Evolutionary conservation across 2,888 invertebrate species (phyloP).

Genomic region (Diaperis boleti): DNA sequence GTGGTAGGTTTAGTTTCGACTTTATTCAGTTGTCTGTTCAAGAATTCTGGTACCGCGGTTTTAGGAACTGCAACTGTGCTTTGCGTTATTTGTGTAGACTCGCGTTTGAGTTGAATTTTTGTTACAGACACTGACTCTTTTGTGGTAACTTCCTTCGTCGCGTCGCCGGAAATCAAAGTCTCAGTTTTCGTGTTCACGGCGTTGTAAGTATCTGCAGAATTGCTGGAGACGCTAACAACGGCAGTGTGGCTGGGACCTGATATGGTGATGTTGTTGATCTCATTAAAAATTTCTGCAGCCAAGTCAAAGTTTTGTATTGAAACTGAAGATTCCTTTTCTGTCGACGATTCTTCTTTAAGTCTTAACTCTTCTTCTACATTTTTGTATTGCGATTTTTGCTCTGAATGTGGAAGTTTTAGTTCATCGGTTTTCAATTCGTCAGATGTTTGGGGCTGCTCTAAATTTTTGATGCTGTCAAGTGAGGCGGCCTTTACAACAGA

Average conservation of each 20-base stretch:
- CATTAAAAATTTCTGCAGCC: slow-evolving; percentile 4
- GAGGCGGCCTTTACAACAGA: slow-evolving; percentile 64
- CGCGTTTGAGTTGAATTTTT: slow-evolving; percentile 72
- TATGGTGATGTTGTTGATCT: slow-evolving; percentile 53
- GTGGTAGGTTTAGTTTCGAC: slow-evolving; percentile 74
- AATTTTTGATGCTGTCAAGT: slow-evolving; percentile 72
- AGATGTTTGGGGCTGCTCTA: slow-evolving; percentile 64
- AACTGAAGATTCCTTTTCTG: slow-evolving; percentile 20
- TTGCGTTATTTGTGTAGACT: slow-evolving; percentile 65
- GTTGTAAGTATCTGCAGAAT: slow-evolving; percentile 46
- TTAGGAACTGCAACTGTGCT: slow-evolving; percentile 49
- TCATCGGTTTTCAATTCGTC: no score
- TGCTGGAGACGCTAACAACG: slow-evolving; percentile 55
- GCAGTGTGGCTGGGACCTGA: slow-evolving; percentile 62
- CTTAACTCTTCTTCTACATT: slow-evolving; percentile 37
- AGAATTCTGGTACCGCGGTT: slow-evolving; percentile 74
- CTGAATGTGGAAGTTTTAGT: no score
- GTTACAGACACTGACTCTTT: slow-evolving; percentile 68
- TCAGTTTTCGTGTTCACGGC: slow-evolving; percentile 23
- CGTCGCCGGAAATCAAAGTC: slow-evolving; percentile 44
- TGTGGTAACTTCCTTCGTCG: slow-evolving; percentile 49
- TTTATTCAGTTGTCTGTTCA: slow-evolving; percentile 78
- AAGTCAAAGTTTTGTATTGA: neutral
- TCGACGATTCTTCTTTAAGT: neutral
- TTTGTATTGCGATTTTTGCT: no score